Evolutionary conservation across 1,140 invertebrate species (phyloP).

Genomic region (Helicoverpa zea): DNA sequence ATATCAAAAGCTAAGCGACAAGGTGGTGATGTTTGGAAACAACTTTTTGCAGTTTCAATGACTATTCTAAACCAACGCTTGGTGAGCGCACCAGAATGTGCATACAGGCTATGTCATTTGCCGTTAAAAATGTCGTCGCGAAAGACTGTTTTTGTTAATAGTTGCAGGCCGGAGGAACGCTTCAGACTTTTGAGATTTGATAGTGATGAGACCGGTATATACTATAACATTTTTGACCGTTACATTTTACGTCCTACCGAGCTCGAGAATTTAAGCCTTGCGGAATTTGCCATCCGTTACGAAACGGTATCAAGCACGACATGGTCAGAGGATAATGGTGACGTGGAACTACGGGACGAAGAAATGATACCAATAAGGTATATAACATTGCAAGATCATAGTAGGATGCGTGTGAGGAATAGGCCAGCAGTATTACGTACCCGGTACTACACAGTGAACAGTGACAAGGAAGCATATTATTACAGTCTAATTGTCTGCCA

Average conservation of each 20-base stretch:
- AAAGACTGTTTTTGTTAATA: slow-evolving; percentile 1
- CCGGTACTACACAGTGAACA: neutral
- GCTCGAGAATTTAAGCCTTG: neutral
- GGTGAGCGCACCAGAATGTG: neutral
- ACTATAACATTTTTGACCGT: slow-evolving; percentile 13
- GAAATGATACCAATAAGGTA: slow-evolving; percentile 41
- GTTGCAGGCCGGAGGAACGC: neutral
- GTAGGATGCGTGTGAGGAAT: slow-evolving; percentile 60
- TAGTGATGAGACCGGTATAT: neutral
- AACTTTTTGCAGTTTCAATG: neutral
- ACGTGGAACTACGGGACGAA: slow-evolving; percentile 12
- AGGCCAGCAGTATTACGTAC: slow-evolving; percentile 48
- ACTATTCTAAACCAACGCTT: slow-evolving; percentile 1
- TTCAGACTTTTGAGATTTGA: neutral
- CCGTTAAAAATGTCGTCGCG: neutral
- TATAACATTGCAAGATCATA: slow-evolving; percentile 56
- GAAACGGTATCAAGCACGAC: neutral
- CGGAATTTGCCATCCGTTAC: slow-evolving; percentile 1
- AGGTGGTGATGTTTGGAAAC: neutral
- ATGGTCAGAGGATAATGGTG: neutral
- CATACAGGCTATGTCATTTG: slow-evolving; percentile 12
- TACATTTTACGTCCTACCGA: neutral
- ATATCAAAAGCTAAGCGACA: slow-evolving; percentile 6
- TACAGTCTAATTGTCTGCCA: slow-evolving; percentile 26
- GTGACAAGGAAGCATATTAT: slow-evolving; percentile 20